Evolutionary conservation across 2,113 vertebrate genomes (phyloP), one percentile per base, ranked within the genome.

Genomic region (Alectura lathami): DNA sequence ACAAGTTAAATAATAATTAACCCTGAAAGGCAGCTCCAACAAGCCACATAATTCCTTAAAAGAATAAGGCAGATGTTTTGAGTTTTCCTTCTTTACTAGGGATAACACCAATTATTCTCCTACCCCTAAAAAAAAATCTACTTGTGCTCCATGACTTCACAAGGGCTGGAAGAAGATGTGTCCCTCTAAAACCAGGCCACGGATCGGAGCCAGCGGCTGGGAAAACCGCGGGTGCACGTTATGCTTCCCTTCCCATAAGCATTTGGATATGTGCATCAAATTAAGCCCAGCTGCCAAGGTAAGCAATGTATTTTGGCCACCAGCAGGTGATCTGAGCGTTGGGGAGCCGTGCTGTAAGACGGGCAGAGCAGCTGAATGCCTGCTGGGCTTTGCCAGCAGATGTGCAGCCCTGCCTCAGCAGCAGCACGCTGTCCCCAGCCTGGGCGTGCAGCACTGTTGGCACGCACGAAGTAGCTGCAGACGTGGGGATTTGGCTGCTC

Each of bases 261-360:
- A 0, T 47, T 59, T 85, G 87, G 85, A 92, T 89, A 62, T 60
- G 23, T 24, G 4, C 56, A 8, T 64, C 0, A 6, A 91, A n/a
- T 30, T 6, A 8, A 67, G 32, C 0, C 0, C 36, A 3, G 36
- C 4, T 86, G 87, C 91, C 92, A 91, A 95, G 69, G 62, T 27
- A 91, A 87, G 93, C 79, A 92, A 67, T 50, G 48, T 30, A 29
- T 79, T 92, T 91, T 89, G 79, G 69, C 78, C 64, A 83, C 38
- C 69, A 83, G 83, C 85, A 86, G 86, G 80, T 81, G 78, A 85
- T 40, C 53, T 8, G 64, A 8, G 76, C 83, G 69, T 67, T 38
- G 0, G 42, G 59, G 83, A 77, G 63, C 87, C 6, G n/a, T 0
- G 9, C 69, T 64, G 36, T 4, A 56, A 15, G 32, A 27, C 36